These are phyloP conservation scores for Microplitis mediator DNA, from an alignment of 1,140 invertebrate species.

Conservation along the genomic window DNA sequence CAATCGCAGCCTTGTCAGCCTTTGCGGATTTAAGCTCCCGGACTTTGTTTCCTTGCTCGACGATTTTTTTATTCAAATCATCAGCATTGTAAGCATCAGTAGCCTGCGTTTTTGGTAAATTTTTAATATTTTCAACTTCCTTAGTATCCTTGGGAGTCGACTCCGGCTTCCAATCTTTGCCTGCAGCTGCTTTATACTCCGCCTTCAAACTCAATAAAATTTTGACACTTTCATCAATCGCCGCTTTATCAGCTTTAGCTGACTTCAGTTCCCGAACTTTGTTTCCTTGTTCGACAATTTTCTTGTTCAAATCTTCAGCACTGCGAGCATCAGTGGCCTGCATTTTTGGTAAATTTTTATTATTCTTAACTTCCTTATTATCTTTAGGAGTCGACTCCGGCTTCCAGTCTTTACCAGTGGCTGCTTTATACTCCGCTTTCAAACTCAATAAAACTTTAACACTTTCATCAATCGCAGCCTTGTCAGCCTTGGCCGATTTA, in stretches of 20 bases:
- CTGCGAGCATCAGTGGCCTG: not conserved
- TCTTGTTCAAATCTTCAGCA: slow-evolving; percentile 29
- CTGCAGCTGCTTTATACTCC: slow-evolving; percentile 78
- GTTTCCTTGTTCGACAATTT: slow-evolving; percentile 41
- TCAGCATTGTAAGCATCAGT: not conserved
- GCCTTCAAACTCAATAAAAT: slow-evolving; percentile 76
- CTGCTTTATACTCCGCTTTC: slow-evolving; percentile 80
- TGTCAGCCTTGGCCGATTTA: slow-evolving; percentile 61
- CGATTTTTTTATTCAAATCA: slow-evolving; percentile 35
- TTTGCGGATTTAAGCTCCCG: slow-evolving; percentile 61
- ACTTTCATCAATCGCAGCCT: slow-evolving; percentile 40
- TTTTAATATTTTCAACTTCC: not conserved
- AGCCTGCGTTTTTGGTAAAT: not conserved
- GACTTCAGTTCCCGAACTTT: slow-evolving; percentile 58
- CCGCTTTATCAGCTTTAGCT: slow-evolving; percentile 53
- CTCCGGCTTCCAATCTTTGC: slow-evolving; percentile 55
- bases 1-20: slow-evolving; percentile 46
- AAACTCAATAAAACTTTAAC: slow-evolving; percentile 68
- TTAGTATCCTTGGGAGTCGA: slow-evolving; percentile 13
- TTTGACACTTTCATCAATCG: slow-evolving; percentile 42
- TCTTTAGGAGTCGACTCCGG: not conserved
- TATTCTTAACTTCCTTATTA: not conserved
- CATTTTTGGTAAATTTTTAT: not conserved
- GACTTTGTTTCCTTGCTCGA: slow-evolving; percentile 43
- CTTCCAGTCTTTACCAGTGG: slow-evolving; percentile 63